A percentile compares a stretch with the other conserved stretches of the same genome.
Conservation (phyloP, 2,888 invertebrate species). For the Smittia sp. region DNA sequence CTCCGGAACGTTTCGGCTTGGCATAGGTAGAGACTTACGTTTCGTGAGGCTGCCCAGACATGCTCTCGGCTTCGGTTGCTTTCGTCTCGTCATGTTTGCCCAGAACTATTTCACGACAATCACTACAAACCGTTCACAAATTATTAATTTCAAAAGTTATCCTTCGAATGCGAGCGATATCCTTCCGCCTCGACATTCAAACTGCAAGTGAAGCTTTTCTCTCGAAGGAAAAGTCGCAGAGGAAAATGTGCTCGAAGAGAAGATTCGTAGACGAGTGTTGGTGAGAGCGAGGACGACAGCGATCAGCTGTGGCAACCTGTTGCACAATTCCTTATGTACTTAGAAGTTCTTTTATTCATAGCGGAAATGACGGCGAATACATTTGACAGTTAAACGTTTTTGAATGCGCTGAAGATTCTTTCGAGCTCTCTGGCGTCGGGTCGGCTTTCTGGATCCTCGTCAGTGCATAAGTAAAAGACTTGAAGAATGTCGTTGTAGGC, state of each 20-base stretch:
- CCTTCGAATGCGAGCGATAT: background rate
- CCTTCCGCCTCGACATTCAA: slow-evolving; percentile 30
- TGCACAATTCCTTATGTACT: slow-evolving; percentile 23
- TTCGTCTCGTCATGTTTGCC: slow-evolving; percentile 27
- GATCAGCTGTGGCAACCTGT: slow-evolving; percentile 36
- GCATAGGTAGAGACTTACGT: slow-evolving; percentile 24
- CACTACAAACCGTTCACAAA: slow-evolving; percentile 8
- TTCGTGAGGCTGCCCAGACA: slow-evolving; percentile 32
- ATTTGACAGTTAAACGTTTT: background rate
- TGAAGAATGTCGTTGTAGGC: slow-evolving; percentile 65
- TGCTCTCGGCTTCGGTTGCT: slow-evolving; percentile 35
- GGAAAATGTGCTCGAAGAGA: slow-evolving; percentile 23
- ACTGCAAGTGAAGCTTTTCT: slow-evolving; percentile 30
- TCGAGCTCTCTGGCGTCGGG: slow-evolving; percentile 60
- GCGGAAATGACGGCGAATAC: too few relatives aligned
- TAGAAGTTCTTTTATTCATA: background rate
- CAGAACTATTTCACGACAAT: background rate
- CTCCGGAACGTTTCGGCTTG: background rate
- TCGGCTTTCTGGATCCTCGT: slow-evolving; percentile 57
- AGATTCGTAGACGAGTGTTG: background rate
- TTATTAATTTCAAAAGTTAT: slow-evolving; percentile 7
- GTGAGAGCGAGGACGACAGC: background rate
- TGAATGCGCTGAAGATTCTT: slow-evolving; percentile 25
- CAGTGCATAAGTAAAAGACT: slow-evolving; percentile 70
- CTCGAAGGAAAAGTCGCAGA: slow-evolving; percentile 4